These are phyloP conservation scores for Microcebus ravelobensis DNA, from an alignment of 2,113 vertebrate genomes.

Conservation along the genomic window DNA sequence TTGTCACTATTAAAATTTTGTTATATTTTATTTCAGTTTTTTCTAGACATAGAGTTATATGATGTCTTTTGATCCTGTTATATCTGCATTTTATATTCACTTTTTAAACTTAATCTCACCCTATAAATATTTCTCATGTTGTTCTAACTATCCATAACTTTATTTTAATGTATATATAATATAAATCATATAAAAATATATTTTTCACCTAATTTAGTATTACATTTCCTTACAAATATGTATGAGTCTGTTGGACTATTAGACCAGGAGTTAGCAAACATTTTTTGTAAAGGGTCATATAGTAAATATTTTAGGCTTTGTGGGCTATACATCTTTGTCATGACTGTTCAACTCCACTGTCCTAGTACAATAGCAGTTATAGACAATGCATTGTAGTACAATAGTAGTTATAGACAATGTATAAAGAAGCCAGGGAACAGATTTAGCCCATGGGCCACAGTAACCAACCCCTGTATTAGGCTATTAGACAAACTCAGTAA, in stretches of 20 bases:
- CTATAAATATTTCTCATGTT: background rate
- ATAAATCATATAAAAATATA: background rate
- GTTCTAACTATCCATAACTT: background rate
- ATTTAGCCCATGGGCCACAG: background rate
- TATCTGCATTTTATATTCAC: background rate
- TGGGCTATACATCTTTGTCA: background rate
- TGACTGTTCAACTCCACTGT: background rate
- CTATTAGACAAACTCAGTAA: background rate
- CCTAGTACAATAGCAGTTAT: background rate
- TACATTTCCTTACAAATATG: background rate
- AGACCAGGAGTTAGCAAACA: background rate
- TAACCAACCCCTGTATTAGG: background rate
- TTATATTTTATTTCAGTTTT: background rate
- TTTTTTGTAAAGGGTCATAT: background rate
- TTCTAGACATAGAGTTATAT: background rate
- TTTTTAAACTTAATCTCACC: background rate
- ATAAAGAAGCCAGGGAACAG: background rate
- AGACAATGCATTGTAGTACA: background rate
- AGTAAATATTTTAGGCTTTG: background rate
- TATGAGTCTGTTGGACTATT: background rate
- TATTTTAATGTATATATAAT: background rate
- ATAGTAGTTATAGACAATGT: background rate
- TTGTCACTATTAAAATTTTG: background rate
- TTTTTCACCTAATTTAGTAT: background rate
- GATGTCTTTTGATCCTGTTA: background rate